Evolutionary conservation across 1,140 invertebrate species (phyloP).

Genomic region (Pristionchus pacificus): DNA sequence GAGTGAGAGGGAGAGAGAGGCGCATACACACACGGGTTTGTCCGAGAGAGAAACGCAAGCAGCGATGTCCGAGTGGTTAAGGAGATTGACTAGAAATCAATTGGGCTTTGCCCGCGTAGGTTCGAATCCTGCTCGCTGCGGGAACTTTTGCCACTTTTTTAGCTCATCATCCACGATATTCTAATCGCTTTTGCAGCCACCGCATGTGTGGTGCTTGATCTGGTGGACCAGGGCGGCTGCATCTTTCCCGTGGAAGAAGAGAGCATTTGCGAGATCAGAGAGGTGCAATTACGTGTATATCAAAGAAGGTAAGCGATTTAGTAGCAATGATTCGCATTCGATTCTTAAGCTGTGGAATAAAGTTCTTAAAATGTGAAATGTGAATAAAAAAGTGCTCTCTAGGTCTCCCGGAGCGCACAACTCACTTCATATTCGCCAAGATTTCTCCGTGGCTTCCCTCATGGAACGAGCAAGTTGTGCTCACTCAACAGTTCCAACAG

Average conservation of each 20-base stretch:
- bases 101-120: slow-evolving; percentile 41
- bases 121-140: slow-evolving; percentile 42
- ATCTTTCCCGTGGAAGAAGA: slow-evolving; percentile 43
- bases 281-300: slow-evolving; percentile 39
- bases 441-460: background rate
- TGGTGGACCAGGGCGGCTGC: slow-evolving; percentile 37
- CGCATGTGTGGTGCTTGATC: slow-evolving; percentile 32
- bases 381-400: background rate
- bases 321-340: background rate
- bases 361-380: background rate
- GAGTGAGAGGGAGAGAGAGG: too few species aligned
- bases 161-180: too few species aligned
- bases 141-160: background rate
- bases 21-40: background rate
- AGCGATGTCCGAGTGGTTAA: slow-evolving; percentile 20
- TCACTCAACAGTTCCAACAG: background rate
- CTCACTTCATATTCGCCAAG: background rate
- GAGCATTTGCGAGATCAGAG: slow-evolving; percentile 29
- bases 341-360: too few species aligned
- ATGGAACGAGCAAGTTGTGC: background rate
- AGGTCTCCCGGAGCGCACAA: background rate
- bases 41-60: background rate
- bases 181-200: slow-evolving; percentile 12
- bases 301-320: slow-evolving; percentile 29
- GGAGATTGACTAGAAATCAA: slow-evolving; percentile 35